Percentiles rank a stretch among this genome's conserved stretches.
Conservation (phyloP, 2,888 invertebrate genomes). For the Cerastis leucographa region DNA sequence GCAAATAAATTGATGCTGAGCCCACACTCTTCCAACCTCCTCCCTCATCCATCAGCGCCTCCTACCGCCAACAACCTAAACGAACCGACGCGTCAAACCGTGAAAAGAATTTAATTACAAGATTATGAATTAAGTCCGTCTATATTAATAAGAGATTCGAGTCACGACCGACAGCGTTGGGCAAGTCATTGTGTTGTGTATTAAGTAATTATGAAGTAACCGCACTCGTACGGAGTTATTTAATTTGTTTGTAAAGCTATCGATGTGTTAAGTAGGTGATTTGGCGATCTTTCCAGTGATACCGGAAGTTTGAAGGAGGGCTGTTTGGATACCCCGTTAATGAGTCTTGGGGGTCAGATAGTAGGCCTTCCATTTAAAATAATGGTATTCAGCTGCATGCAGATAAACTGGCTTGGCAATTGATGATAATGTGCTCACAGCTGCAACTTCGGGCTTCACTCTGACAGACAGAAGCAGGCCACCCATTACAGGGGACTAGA, state of each 20-base stretch:
- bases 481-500: neutral
- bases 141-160: constrained; percentile 38
- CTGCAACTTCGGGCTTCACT: neutral
- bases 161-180: constrained; percentile 43
- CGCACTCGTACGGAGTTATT: constrained; percentile 34
- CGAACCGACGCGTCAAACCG: neutral
- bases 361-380: neutral
- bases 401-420: neutral
- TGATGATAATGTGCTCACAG: too few species aligned
- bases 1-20: neutral
- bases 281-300: neutral
- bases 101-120: constrained; percentile 40
- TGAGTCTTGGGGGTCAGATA: too few species aligned
- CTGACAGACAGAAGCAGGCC: neutral
- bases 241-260: constrained; percentile 27
- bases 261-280: neutral
- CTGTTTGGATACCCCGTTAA: neutral
- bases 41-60: neutral
- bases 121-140: constrained; percentile 18
- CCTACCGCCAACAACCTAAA: constrained; percentile 14
- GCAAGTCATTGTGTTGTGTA: constrained; percentile 52
- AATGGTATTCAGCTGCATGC: neutral
- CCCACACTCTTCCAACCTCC: neutral
- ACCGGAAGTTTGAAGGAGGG: neutral
- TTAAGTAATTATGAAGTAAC: constrained; percentile 57